These are phyloP conservation scores for Epinephelus malabaricus DNA, from an alignment of 2,797 vertebrate species.

Conservation along the genomic window DNA sequence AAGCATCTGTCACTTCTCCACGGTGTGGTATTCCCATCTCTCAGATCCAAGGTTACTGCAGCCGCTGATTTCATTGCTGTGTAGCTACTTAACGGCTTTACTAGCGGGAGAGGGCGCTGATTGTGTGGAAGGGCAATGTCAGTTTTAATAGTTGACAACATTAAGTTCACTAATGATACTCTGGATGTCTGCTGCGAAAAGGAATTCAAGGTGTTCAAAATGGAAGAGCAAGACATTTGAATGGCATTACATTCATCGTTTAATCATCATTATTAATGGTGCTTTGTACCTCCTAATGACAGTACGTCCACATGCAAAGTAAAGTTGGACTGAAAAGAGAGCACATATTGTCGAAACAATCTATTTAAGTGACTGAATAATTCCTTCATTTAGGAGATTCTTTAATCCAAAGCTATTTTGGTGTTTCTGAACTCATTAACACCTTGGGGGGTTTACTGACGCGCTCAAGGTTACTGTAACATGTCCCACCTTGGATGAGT, in stretches of 20 bases:
- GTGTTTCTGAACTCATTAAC: slow-evolving; percentile 82
- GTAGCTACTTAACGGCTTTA: slow-evolving; percentile 79
- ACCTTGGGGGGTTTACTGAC: slow-evolving; percentile 69
- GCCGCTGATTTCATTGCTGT: slow-evolving; percentile 80
- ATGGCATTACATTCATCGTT: slow-evolving; percentile 62
- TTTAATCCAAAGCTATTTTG: slow-evolving; percentile 82
- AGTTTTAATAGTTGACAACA: slow-evolving; percentile 68
- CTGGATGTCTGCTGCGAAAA: slow-evolving; percentile 61
- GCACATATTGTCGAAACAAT: slow-evolving; percentile 71
- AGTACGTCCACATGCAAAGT: slow-evolving; percentile 76
- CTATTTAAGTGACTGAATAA: slow-evolving; percentile 71
- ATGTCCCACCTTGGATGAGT: slow-evolving; percentile 81
- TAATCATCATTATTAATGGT: slow-evolving; percentile 78
- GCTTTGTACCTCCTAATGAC: slow-evolving; percentile 76
- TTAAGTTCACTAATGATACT: slow-evolving; percentile 61
- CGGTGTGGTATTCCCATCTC: slow-evolving; percentile 81
- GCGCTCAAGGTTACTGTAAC: slow-evolving; percentile 79
- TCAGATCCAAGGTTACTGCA: slow-evolving; percentile 83
- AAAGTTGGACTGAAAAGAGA: slow-evolving; percentile 71
- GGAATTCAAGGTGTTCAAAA: slow-evolving; percentile 54
- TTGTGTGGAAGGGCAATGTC: slow-evolving; percentile 70
- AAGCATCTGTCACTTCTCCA: slow-evolving; percentile 82
- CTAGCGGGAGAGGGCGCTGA: slow-evolving; percentile 63
- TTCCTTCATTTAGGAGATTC: slow-evolving; percentile 73
- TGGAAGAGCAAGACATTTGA: slow-evolving; percentile 48